Conservation (phyloP, 2,888 invertebrate genomes). For the Harpalus rufipes region DNA sequence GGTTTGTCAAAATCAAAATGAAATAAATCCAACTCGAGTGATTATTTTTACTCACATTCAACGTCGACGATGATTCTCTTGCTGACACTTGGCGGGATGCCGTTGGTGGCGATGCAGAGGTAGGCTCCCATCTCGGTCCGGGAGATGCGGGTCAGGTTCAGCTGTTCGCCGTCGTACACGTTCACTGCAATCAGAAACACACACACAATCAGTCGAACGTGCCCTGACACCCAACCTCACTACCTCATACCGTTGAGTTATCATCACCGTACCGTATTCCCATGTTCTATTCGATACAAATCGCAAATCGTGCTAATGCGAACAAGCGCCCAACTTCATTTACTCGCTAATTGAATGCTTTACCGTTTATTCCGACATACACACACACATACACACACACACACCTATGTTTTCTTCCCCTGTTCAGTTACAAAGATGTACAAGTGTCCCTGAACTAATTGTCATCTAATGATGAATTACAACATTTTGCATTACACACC, state of each 20-base stretch:
- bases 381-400: too few species aligned
- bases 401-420: background rate
- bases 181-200: constrained; percentile 81
- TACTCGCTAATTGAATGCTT: background rate
- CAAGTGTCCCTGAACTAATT: background rate
- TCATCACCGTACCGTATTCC: constrained; percentile 5
- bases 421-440: background rate
- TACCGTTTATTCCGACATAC: background rate
- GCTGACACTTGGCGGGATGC: constrained; percentile 94
- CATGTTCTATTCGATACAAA: background rate
- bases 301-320: background rate
- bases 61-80: constrained; percentile 95
- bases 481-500: too few species aligned
- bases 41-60: constrained; percentile 85
- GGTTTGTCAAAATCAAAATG: too few species aligned
- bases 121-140: constrained; percentile 93
- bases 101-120: constrained; percentile 91
- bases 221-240: constrained; percentile 27
- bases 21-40: too few species aligned
- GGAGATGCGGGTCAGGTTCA: constrained; percentile 91
- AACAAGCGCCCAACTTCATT: constrained; percentile 4
- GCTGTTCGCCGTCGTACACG: constrained; percentile 90
- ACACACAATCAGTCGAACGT: constrained; percentile 54
- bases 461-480: background rate
- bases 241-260: too few species aligned